Conservation (phyloP, 2,113 vertebrate species). For the Paralichthys olivaceus region DNA sequence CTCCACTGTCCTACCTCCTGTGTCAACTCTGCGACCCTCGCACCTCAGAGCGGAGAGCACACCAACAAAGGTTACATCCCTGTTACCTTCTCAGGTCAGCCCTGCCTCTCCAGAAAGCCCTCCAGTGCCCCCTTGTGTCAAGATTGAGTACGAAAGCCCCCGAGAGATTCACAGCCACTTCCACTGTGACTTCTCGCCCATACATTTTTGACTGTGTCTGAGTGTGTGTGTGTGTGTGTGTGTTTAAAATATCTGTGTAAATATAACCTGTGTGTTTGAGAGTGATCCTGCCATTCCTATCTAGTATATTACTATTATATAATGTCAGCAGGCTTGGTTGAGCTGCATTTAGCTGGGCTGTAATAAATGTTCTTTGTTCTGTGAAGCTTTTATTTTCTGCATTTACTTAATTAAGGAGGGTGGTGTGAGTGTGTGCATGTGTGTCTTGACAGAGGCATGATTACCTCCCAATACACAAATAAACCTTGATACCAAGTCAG, state of each 20-base stretch:
- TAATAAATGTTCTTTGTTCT: constrained; percentile 58
- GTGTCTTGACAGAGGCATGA: background rate
- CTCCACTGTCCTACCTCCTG: constrained; percentile 51
- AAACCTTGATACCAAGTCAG: background rate
- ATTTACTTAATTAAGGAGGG: constrained; percentile 2
- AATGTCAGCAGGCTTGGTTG: background rate
- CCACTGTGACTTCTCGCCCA: constrained; percentile 83
- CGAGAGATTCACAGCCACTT: constrained; percentile 76
- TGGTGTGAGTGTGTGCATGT: background rate
- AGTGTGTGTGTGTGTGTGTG: constrained; percentile 12
- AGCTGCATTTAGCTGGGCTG: constrained; percentile 25
- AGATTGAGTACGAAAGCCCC: constrained; percentile 77
- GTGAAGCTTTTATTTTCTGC: constrained; percentile 31
- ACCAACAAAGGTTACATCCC: constrained; percentile 31
- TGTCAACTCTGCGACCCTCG: constrained; percentile 58
- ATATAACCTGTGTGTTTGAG: constrained; percentile 29
- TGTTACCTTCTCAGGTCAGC: constrained; percentile 60
- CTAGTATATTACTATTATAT: constrained; percentile 6
- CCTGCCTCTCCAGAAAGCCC: constrained; percentile 59
- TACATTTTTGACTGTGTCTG: constrained; percentile 75
- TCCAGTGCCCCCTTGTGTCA: constrained; percentile 66
- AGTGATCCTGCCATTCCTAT: constrained; percentile 37
- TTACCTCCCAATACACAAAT: background rate
- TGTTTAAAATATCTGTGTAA: constrained; percentile 21
- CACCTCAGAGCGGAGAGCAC: constrained; percentile 53